Percentiles rank a stretch among this genome's conserved stretches.
Evolutionary conservation across 92 coral and sea anemone species (phyloP).

Genomic region (Muricea muricata): DNA sequence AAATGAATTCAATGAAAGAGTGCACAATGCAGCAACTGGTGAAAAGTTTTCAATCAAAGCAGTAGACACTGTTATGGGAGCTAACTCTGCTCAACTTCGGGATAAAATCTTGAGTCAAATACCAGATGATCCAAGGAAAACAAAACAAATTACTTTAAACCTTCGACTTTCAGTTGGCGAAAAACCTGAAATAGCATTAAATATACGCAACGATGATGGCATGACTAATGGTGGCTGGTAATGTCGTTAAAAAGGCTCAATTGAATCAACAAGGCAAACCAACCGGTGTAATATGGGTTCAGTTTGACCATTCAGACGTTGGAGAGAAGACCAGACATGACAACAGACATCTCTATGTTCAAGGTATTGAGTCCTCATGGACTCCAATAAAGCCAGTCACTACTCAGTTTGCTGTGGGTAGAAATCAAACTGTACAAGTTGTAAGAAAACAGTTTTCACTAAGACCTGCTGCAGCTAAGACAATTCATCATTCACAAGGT

Average conservation of each 20-base stretch:
- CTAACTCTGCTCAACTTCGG: constrained; percentile 33
- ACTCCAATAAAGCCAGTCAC: constrained; percentile 26
- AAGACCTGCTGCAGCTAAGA: background rate
- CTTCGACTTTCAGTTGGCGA: background rate
- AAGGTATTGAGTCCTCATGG: constrained; percentile 50
- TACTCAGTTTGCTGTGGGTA: constrained; percentile 36
- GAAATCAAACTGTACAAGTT: constrained; percentile 31
- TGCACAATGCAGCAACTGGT: constrained; percentile 1
- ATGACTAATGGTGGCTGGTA: constrained; percentile 1
- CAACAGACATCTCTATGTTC: constrained; percentile 34
- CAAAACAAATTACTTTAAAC: background rate
- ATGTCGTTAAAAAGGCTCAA: constrained; percentile 50
- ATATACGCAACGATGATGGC: constrained; percentile 25
- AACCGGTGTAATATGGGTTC: background rate
- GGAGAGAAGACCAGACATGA: constrained; percentile 51
- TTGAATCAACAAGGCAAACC: constrained; percentile 15
- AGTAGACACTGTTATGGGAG: constrained; percentile 1
- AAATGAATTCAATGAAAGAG: constrained; percentile 18
- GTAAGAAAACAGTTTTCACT: constrained; percentile 50
- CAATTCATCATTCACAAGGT: background rate
- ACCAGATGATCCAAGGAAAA: constrained; percentile 28
- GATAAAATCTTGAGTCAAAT: constrained; percentile 62
- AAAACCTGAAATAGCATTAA: constrained; percentile 29
- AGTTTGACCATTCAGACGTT: constrained; percentile 55
- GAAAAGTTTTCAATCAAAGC: constrained; percentile 43